These are phyloP conservation scores for Caenorhabditis briggsae DNA, from an alignment of 1,140 invertebrate species.

Conservation along the genomic window DNA sequence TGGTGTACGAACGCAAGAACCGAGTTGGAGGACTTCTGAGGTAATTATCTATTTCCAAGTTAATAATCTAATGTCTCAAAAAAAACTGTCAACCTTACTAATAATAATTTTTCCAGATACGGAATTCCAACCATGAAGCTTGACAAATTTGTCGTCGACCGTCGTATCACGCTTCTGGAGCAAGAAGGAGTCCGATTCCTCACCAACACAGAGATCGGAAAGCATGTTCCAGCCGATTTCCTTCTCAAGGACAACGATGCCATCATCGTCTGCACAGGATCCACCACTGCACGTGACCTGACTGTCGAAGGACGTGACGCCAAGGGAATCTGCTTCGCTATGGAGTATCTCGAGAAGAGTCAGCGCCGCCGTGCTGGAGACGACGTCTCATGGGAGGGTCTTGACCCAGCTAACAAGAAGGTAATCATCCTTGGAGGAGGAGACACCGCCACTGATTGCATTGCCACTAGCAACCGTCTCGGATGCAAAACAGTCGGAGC, in stretches of 20 bases:
- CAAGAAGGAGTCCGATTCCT: conserved; percentile 93
- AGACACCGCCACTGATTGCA: conserved; percentile 99
- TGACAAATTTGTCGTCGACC: conserved; percentile 83
- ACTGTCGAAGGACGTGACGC: conserved; percentile 85
- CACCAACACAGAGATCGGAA: conserved; percentile 90
- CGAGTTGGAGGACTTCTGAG: conserved; percentile 92
- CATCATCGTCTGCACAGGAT: conserved; percentile 89
- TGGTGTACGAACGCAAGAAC: conserved; percentile 96
- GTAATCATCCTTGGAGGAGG: conserved; percentile 97
- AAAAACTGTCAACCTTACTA: too few species aligned
- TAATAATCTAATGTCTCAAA: too few species aligned
- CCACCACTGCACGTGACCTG: conserved; percentile 93
- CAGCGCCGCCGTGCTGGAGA: conserved; percentile 93
- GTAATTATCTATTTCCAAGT: conserved; percentile 83
- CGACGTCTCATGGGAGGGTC: conserved; percentile 80
- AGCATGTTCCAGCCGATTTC: conserved; percentile 86
- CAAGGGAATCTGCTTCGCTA: conserved; percentile 94
- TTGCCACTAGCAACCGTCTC: conserved; percentile 94
- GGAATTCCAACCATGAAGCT: conserved; percentile 88
- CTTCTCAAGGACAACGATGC: conserved; percentile 87
- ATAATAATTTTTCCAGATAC: conserved; percentile 81
- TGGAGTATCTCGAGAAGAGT: conserved; percentile 96
- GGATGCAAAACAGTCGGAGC: conserved; percentile 94
- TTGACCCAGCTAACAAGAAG: conserved; percentile 91
- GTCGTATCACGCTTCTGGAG: conserved; percentile 88